phyloP scores from a whole-genome alignment of 2,888 invertebrate species.

The Caenorhabditis sp. region DNA sequence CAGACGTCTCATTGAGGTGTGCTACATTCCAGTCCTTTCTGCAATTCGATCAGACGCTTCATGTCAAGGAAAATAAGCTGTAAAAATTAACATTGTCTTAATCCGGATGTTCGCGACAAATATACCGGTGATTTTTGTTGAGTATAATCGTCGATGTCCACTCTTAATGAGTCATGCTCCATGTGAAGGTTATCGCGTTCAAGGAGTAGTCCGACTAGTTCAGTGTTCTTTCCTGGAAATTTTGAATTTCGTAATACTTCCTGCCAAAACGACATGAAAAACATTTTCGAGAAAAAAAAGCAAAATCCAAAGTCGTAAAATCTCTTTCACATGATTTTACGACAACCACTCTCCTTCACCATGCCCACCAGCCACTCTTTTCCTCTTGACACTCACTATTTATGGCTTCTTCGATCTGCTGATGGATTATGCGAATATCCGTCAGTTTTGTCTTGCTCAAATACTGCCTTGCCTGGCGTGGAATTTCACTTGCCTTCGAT shows the following conservation, averaged over 20 bases:
- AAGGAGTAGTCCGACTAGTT: constrained; percentile 92
- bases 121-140: constrained; percentile 80
- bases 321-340: not conserved
- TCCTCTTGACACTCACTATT: constrained; percentile 50
- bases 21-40: constrained; percentile 30
- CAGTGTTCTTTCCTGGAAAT: constrained; percentile 89
- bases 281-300: not conserved
- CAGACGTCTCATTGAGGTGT: not conserved
- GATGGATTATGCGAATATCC: constrained; percentile 56
- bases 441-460: constrained; percentile 62
- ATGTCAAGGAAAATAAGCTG: constrained; percentile 50
- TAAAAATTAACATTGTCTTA: too few species aligned
- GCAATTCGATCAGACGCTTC: constrained; percentile 36
- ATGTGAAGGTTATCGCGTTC: constrained; percentile 96
- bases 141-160: constrained; percentile 96
- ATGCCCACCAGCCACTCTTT: not conserved
- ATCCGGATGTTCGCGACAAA: too few species aligned
- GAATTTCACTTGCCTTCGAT: constrained; percentile 69
- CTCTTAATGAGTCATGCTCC: constrained; percentile 97
- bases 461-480: constrained; percentile 70
- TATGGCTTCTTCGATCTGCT: constrained; percentile 68
- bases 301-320: not conserved
- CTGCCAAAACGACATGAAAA: not conserved
- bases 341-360: constrained; percentile 1
- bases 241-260: not conserved